Evolutionary conservation across 2,888 invertebrate species (phyloP).

Genomic region (Epinotia nisella): DNA sequence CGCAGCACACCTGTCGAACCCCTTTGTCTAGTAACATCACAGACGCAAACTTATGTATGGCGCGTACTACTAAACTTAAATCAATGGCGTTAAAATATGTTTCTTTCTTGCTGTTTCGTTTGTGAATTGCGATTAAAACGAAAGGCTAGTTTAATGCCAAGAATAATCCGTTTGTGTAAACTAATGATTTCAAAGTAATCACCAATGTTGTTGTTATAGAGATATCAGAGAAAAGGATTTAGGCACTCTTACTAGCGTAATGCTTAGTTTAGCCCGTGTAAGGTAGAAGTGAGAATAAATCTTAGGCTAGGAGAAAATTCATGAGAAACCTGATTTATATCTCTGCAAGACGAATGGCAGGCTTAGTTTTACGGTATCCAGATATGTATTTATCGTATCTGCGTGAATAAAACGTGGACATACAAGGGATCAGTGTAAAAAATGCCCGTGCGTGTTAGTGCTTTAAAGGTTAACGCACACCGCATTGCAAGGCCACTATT

Average conservation of each 20-base stretch:
- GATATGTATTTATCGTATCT: constrained; percentile 53
- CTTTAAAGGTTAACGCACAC: neutral
- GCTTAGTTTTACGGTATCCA: constrained; percentile 44
- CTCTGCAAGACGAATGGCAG: constrained; percentile 56
- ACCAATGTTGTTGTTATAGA: neutral
- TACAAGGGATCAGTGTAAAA: constrained; percentile 9
- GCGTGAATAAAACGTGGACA: constrained; percentile 21
- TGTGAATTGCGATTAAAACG: too few relatives aligned
- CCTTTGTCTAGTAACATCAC: too few relatives aligned
- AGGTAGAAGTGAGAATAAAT: constrained; percentile 16
- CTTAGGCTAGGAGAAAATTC: constrained; percentile 22
- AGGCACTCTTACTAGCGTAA: constrained; percentile 9
- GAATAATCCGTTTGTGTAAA: too few relatives aligned
- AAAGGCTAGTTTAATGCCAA: too few relatives aligned
- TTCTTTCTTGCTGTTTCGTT: too few relatives aligned
- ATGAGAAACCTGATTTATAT: constrained; percentile 59
- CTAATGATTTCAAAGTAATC: neutral
- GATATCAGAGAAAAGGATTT: neutral
- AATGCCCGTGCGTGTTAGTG: neutral
- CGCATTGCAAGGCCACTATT: too few relatives aligned
- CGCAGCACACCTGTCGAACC: too few relatives aligned
- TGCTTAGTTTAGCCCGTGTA: constrained; percentile 9
- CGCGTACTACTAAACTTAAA: too few relatives aligned
- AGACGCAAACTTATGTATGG: too few relatives aligned
- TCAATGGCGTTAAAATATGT: too few relatives aligned